Conservation (phyloP, 2,888 invertebrate genomes). For the Xylota segnis region DNA sequence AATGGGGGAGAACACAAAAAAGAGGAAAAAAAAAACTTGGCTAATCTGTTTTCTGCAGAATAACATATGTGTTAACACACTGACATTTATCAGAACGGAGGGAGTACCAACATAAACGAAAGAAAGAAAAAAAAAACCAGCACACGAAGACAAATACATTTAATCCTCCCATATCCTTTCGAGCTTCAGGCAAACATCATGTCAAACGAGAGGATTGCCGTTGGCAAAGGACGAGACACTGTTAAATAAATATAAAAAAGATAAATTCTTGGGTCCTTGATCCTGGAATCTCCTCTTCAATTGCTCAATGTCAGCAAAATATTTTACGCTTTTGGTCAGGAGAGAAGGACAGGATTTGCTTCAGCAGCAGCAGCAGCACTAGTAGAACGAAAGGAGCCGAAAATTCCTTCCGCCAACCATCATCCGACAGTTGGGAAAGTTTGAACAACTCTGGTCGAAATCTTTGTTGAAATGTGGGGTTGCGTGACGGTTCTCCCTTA, state of each 20-base stretch:
- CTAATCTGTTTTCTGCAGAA: conserved; percentile 72
- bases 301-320: conserved; percentile 76
- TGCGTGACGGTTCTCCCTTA: conserved; percentile 53
- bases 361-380: not conserved
- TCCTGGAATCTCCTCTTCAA: conserved; percentile 74
- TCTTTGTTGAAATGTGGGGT: conserved; percentile 70
- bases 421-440: conserved; percentile 49
- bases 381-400: not conserved
- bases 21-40: conserved; percentile 32
- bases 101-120: conserved; percentile 7
- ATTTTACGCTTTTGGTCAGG: conserved; percentile 75
- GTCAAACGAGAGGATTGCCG: conserved; percentile 68
- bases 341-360: conserved; percentile 57
- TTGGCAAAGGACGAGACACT: conserved; percentile 53
- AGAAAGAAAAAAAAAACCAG: conserved; percentile 11
- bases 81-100: conserved; percentile 73
- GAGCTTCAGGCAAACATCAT: conserved; percentile 71
- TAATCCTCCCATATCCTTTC: conserved; percentile 69
- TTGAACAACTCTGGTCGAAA: conserved; percentile 56
- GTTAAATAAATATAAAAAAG: conserved; percentile 58
- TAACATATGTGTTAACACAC: conserved; percentile 75
- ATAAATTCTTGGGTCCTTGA: conserved; percentile 71
- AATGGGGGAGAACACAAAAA: conserved; percentile 7
- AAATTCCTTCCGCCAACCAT: conserved; percentile 25
- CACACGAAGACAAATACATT: conserved; percentile 70